Percentiles rank a stretch among this genome's conserved stretches.
Conservation (phyloP, 2,888 invertebrate genomes). For the Criorhina ranunculi region DNA sequence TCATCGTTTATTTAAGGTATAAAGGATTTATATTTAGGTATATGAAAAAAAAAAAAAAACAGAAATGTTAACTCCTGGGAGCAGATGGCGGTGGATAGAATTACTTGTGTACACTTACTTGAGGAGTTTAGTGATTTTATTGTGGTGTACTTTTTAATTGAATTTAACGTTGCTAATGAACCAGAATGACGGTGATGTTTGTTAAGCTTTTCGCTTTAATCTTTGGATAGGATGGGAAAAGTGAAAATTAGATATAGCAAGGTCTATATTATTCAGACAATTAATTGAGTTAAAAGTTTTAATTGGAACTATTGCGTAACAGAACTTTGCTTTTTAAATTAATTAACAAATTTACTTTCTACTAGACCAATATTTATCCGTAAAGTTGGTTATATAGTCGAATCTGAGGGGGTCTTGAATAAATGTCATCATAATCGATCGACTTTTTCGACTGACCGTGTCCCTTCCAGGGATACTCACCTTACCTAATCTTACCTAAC, state of each 20-base stretch:
- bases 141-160: conserved; percentile 56
- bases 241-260: neutral
- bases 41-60: conserved; percentile 28
- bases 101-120: conserved; percentile 55
- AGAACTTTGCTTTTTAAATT: neutral
- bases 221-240: neutral
- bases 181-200: conserved; percentile 43
- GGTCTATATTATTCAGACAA: neutral
- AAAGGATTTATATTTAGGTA: conserved; percentile 13
- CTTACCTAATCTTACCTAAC: no score
- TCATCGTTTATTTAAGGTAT: conserved; percentile 61
- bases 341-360: neutral
- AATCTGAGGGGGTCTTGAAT: no score
- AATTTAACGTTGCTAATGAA: conserved; percentile 68
- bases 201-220: conserved; percentile 33
- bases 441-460: no score
- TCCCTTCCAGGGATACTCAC: no score
- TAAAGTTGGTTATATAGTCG: no score
- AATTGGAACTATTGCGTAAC: neutral
- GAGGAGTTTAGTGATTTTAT: conserved; percentile 50
- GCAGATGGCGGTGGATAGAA: conserved; percentile 59
- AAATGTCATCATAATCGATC: no score
- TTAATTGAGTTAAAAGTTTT: conserved; percentile 19
- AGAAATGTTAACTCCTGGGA: conserved; percentile 54
- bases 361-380: no score